These are phyloP conservation scores for Leptoteleia sp. DNA, from an alignment of 1,140 invertebrate genomes.

Conservation along the genomic window DNA sequence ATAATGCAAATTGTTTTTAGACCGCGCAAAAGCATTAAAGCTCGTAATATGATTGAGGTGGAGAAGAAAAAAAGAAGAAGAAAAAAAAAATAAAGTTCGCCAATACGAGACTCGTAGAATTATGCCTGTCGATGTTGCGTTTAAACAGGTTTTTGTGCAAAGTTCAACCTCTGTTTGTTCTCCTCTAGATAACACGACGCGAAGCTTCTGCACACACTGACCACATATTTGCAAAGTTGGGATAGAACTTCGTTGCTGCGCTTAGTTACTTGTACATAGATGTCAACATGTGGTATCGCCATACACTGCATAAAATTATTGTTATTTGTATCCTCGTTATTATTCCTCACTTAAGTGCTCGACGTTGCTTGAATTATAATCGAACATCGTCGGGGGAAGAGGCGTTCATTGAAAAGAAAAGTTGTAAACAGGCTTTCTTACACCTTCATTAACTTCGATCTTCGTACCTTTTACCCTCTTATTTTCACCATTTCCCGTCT, in stretches of 20 bases:
- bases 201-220: slow-evolving; percentile 60
- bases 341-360: slow-evolving; percentile 44
- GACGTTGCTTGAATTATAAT: slow-evolving; percentile 26
- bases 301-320: slow-evolving; percentile 58
- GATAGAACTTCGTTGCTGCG: slow-evolving; percentile 52
- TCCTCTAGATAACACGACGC: slow-evolving; percentile 55
- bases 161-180: slow-evolving; percentile 58
- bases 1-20: too few species aligned
- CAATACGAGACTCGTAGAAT: slow-evolving; percentile 44
- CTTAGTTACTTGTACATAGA: slow-evolving; percentile 60
- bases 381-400: not conserved
- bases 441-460: too few species aligned
- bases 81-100: slow-evolving; percentile 16
- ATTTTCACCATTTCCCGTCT: too few species aligned
- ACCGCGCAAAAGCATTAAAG: not conserved
- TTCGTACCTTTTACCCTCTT: too few species aligned
- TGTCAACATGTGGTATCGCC: slow-evolving; percentile 55
- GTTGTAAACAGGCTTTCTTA: too few species aligned
- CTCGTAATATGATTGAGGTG: slow-evolving; percentile 14
- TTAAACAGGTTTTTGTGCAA: slow-evolving; percentile 59
- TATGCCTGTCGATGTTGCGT: slow-evolving; percentile 44
- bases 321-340: slow-evolving; percentile 48
- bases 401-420: slow-evolving; percentile 11
- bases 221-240: slow-evolving; percentile 63
- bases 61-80: too few species aligned